These are phyloP conservation scores for Iphiclides podalirius DNA, from an alignment of 2,888 invertebrate species.

Conservation along the genomic window DNA sequence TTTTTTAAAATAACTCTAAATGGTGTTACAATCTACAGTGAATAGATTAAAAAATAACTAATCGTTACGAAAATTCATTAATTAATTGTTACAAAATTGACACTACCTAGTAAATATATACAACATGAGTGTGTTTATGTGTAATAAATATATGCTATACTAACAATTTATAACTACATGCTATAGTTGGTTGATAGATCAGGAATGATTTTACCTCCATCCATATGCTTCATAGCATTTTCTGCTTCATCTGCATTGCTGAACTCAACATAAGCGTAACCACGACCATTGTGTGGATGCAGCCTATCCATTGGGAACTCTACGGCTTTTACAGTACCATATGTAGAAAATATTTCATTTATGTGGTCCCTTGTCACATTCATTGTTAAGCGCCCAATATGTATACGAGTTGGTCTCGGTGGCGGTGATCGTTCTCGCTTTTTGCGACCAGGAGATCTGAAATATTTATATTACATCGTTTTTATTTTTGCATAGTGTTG, in stretches of 20 bases:
- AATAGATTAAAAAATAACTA: too few species aligned
- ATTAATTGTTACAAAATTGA: too few species aligned
- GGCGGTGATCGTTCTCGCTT: conserved; percentile 92
- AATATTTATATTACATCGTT: too few species aligned
- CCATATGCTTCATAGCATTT: conserved; percentile 99
- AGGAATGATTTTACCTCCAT: conserved; percentile 92
- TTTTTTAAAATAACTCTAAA: too few species aligned
- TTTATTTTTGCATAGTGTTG: too few species aligned
- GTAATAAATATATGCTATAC: too few species aligned
- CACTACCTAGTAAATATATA: too few species aligned
- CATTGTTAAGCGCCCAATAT: conserved; percentile 94
- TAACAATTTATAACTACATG: too few species aligned
- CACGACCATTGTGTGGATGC: conserved; percentile 93
- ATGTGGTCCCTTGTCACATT: conserved; percentile 96
- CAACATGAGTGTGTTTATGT: too few species aligned
- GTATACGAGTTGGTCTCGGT: conserved; percentile 95
- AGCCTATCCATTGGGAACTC: conserved; percentile 94
- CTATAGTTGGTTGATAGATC: too few species aligned
- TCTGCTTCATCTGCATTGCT: conserved; percentile 96
- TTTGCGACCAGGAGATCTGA: conserved; percentile 81
- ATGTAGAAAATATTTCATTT: conserved; percentile 93
- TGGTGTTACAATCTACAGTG: too few species aligned
- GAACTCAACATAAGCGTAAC: conserved; percentile 97
- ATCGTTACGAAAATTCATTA: too few species aligned
- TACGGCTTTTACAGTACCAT: conserved; percentile 91